phyloP scores from a whole-genome alignment of 2,888 invertebrate genomes.

The Pinctada fucata region DNA sequence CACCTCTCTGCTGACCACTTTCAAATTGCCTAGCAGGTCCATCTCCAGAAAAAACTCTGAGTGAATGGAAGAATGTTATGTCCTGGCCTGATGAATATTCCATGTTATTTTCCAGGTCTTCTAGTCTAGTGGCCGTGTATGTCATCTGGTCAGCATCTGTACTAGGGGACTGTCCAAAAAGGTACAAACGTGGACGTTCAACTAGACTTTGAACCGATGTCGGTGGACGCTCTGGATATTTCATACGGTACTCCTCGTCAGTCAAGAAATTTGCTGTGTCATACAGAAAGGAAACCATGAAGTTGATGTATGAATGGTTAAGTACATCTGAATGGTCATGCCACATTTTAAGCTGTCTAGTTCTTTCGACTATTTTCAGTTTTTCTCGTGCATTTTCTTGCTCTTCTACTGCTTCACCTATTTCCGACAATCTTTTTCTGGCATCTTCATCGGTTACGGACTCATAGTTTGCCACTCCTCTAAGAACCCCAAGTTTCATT shows the following conservation, averaged over 20 bases:
- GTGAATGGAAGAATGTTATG: not conserved
- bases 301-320: conserved; percentile 15
- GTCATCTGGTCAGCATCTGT: conserved; percentile 26
- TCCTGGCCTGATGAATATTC: not conserved
- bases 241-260: conserved; percentile 13
- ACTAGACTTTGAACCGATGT: conserved; percentile 32
- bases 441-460: not conserved
- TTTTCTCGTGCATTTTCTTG: not conserved
- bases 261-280: conserved; percentile 14
- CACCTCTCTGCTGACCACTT: no score
- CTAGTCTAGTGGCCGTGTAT: conserved; percentile 29
- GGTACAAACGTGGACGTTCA: conserved; percentile 24
- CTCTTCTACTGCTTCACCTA: not conserved
- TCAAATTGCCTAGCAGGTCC: conserved; percentile 33
- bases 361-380: conserved; percentile 4
- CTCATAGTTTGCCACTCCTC: conserved; percentile 2
- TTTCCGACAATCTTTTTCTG: not conserved
- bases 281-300: conserved; percentile 18
- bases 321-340: conserved; percentile 20
- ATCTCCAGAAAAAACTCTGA: conserved; percentile 30
- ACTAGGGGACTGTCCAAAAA: conserved; percentile 29
- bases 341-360: conserved; percentile 20
- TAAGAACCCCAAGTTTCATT: not conserved
- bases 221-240: conserved; percentile 7
- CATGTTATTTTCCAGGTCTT: not conserved